Conservation (phyloP, 2,113 vertebrate genomes). For the Eptatretus burgeri region DNA sequence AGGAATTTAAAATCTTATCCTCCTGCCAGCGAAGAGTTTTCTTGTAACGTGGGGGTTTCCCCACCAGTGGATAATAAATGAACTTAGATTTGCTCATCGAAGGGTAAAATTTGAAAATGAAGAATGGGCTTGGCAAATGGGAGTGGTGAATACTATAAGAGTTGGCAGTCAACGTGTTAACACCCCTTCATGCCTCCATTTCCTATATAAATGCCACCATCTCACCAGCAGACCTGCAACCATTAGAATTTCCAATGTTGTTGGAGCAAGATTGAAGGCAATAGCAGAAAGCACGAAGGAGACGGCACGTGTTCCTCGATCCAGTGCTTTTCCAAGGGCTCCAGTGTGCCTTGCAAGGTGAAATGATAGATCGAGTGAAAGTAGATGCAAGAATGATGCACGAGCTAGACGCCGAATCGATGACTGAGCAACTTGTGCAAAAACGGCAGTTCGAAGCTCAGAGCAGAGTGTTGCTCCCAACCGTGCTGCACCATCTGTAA, state of each 20-base stretch:
- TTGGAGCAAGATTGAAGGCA: slow-evolving; percentile 87
- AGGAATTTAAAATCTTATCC: no score
- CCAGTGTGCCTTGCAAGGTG: slow-evolving; percentile 85
- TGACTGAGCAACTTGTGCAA: slow-evolving; percentile 83
- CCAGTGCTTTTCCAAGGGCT: slow-evolving; percentile 79
- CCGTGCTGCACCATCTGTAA: slow-evolving; percentile 49
- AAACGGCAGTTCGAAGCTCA: slow-evolving; percentile 73
- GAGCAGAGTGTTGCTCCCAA: slow-evolving; percentile 60
- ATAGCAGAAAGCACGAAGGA: slow-evolving; percentile 80
- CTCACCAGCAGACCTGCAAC: slow-evolving; percentile 70
- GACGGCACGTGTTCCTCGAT: slow-evolving; percentile 79
- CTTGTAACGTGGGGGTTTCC: no score
- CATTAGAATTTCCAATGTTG: slow-evolving; percentile 58
- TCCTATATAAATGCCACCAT: not conserved
- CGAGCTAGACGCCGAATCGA: slow-evolving; percentile 79
- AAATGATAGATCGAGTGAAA: slow-evolving; percentile 67
- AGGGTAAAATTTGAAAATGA: no score
- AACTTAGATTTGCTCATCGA: no score
- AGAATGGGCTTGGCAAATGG: no score
- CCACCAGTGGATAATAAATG: no score
- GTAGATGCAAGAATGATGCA: slow-evolving; percentile 84
- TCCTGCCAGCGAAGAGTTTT: no score
- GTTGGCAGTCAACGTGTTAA: no score
- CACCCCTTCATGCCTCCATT: no score
- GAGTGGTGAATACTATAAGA: no score